These are phyloP conservation scores for Ondatra zibethicus DNA, from an alignment of 2,113 vertebrate species.

Conservation along the genomic window DNA sequence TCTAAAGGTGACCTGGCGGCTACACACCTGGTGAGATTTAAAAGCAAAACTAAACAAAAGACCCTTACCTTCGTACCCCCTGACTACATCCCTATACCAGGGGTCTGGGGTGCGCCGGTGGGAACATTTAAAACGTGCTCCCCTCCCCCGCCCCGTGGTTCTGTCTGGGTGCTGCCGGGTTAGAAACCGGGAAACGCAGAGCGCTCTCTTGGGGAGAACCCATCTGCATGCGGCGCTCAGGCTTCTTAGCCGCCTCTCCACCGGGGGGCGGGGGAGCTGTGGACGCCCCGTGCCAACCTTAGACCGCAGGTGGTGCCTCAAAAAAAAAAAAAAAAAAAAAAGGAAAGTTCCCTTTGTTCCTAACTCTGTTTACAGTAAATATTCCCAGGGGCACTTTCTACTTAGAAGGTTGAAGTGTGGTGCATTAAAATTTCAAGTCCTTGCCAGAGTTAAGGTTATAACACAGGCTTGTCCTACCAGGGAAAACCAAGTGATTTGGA, in stretches of 20 bases:
- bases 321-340: background rate
- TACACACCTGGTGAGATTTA: background rate
- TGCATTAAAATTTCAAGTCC: background rate
- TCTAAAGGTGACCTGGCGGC: background rate
- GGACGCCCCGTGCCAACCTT: background rate
- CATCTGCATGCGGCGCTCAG: background rate
- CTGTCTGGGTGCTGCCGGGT: background rate
- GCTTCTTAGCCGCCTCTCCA: background rate
- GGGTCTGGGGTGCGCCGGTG: background rate
- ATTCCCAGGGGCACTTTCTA: background rate
- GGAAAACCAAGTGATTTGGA: background rate
- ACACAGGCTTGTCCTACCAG: background rate
- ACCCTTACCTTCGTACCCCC: background rate
- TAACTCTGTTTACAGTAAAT: conserved; percentile 62
- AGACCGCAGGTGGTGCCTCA: background rate
- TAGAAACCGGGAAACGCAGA: background rate
- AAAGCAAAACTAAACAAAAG: background rate
- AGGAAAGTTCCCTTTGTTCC: conserved; percentile 43
- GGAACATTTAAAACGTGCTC: background rate
- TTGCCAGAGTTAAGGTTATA: conserved; percentile 56
- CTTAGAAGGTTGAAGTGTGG: background rate
- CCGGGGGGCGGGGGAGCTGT: background rate
- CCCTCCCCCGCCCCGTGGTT: too few relatives aligned
- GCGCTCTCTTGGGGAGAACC: background rate
- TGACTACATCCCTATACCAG: background rate